Evolutionary conservation across 2,797 vertebrate species (phyloP), one percentile per base, ranked within the genome.

Genomic region (Oryzias dopingdopingensis): DNA sequence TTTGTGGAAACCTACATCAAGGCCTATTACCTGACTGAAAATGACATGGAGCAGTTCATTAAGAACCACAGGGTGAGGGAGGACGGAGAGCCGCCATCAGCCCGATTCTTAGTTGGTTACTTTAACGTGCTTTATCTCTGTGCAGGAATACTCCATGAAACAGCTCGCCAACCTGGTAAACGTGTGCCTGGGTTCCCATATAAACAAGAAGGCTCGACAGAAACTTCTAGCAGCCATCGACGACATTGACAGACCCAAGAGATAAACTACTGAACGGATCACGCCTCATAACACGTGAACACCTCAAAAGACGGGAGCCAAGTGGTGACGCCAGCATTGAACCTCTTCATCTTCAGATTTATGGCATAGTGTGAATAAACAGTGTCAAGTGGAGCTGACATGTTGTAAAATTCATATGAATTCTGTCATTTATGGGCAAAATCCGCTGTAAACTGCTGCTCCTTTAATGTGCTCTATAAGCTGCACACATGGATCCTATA

Each of bases 1-100:
- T 99, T 96, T 83, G 97, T 99, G n/a, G 97, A 99, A 87, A 97
- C 94, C 41, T 99, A 98, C 78, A 98, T 99, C 85, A 99, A 99
- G 82, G 97, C 97, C 10, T 99, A 99, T 72, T 99, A 99, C 83
- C 88, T 99, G 59, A 98, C 97, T 0, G 97, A 99, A 90, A 98
- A 96, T 23, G 97, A 99, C 82, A 99, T 99, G 97, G 97, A 99
- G 78, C 88, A 92, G 84, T 99, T 98, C 85, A 98, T 99, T 88
- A 99, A 98, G 86, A 98, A 97, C 52, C 97, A 99, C 73, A 90
- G 96, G 92, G 97, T 99, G 56, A 24, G 62, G 7, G 12, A 15
- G 0, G 0, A 1, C 24, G 32, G 12, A 17, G 20, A 4, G 13
- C n/a, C 42, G 13, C 40, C 6, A 3, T 53, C 4, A 17, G n/a